Evolutionary conservation across 2,113 vertebrate species (phyloP).

Genomic region (Phalacrocorax brasilianus): DNA sequence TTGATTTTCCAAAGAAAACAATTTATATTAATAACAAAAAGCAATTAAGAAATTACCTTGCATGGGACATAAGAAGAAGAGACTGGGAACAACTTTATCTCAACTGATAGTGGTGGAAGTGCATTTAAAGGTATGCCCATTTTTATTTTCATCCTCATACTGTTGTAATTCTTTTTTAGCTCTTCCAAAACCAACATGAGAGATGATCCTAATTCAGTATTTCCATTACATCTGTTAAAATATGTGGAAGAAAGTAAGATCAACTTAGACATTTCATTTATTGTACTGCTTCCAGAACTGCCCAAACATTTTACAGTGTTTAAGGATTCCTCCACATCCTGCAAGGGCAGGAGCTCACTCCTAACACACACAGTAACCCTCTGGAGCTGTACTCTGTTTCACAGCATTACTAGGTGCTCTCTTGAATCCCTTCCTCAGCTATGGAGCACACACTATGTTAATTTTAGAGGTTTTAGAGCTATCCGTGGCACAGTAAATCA

Average conservation of each 20-base stretch:
- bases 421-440: background rate
- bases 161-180: slow-evolving; percentile 53
- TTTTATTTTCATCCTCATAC: slow-evolving; percentile 47
- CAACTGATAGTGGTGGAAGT: slow-evolving; percentile 60
- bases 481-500: no score
- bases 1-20: background rate
- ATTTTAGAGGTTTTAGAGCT: background rate
- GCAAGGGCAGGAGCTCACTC: background rate
- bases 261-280: background rate
- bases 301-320: background rate
- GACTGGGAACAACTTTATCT: slow-evolving; percentile 31
- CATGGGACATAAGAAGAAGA: background rate
- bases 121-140: slow-evolving; percentile 52
- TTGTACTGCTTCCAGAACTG: background rate
- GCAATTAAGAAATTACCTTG: background rate
- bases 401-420: background rate
- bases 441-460: fast-evolving
- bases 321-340: background rate
- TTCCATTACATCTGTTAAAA: slow-evolving; percentile 39
- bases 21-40: background rate
- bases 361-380: fast-evolving
- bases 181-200: slow-evolving; percentile 39
- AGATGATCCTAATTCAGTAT: slow-evolving; percentile 17
- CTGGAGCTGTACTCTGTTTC: background rate
- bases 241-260: background rate